Evolutionary conservation across 1,140 invertebrate species (phyloP), one percentile per base, ranked within the genome.

Genomic region (Eueides isabella): DNA sequence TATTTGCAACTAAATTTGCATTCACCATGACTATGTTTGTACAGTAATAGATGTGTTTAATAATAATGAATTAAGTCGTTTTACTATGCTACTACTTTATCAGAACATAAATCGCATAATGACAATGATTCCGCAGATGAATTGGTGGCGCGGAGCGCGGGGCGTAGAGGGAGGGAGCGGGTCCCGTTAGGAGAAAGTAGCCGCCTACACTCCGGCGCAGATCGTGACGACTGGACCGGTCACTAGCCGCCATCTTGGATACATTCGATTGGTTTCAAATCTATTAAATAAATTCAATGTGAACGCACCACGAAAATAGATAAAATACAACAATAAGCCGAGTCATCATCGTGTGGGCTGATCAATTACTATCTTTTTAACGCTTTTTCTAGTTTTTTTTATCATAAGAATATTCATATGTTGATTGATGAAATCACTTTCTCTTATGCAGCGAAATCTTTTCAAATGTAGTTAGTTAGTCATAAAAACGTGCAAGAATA

Each of bases 101-200:
- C 81, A 86, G 79, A 84, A 83, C 77, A 71, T 81, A 78, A 84
- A 83, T 80, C 82, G 82, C 78, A 79, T 84, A 78, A 84, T 88
- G 84, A 86, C 83, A 78, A 82, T 85, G 86, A 90, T 86, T 86
- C 79, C 67, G 82, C 80, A 82, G 81, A 86, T 85, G 85, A 81
- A 83, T 85, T 78, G 85, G 74, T 76, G 74, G 77, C 77, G 76
- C 74, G 75, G 78, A 44, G 72, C 68, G 64, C 30, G 79, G 72
- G 66, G 64, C 67, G 62, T 64, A 2, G 69, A 61, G 75, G 77
- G 75, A 73, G 80, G 65, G 71, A 78, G 73, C 68, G 76, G 79
- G 84, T 92, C 85, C 91, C 89, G 91, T 92, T 91, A 92, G 83
- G 91, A 91, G 91, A 92, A 92, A 92, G 91, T 92, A 90, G 88